These are phyloP conservation scores for Tenualosa thibaudeaui DNA, from an alignment of 2,797 vertebrate genomes.

Conservation along the genomic window DNA sequence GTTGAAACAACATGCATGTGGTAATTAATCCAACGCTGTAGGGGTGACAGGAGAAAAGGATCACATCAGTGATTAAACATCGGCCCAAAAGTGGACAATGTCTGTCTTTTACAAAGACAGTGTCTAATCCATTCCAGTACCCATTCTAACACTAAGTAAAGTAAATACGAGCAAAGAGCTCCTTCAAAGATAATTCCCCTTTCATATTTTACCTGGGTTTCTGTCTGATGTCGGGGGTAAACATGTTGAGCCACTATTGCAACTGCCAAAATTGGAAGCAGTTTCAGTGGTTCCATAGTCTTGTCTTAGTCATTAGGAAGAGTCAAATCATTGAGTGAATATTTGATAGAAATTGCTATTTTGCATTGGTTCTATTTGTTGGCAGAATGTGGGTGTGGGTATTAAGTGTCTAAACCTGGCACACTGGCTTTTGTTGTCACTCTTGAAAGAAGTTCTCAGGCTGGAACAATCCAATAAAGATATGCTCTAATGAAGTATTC, in stretches of 20 bases:
- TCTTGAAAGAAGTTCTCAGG: neutral
- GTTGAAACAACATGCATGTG: slow-evolving; percentile 46
- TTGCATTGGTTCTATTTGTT: neutral
- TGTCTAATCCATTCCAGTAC: slow-evolving; percentile 32
- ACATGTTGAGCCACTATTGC: neutral
- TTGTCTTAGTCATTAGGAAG: neutral
- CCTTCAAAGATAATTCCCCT: slow-evolving; percentile 29
- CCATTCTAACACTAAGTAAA: slow-evolving; percentile 36
- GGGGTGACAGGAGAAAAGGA: slow-evolving; percentile 45
- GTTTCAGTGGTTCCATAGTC: neutral
- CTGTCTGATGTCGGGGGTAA: neutral
- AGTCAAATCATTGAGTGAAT: neutral
- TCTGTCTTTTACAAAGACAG: slow-evolving; percentile 17
- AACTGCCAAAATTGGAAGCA: neutral
- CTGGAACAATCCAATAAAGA: neutral
- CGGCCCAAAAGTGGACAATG: slow-evolving; percentile 33
- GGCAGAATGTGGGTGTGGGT: neutral
- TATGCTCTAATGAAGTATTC: neutral
- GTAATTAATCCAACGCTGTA: slow-evolving; percentile 52
- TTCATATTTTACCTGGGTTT: neutral
- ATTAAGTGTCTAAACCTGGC: neutral
- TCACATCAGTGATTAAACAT: slow-evolving; percentile 43
- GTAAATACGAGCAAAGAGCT: slow-evolving; percentile 38
- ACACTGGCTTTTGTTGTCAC: neutral
- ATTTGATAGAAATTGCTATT: neutral